Percentiles rank a stretch among this genome's conserved stretches.
Evolutionary conservation across 2,888 invertebrate species (phyloP).

Genomic region (Ormyrus nitidulus): DNA sequence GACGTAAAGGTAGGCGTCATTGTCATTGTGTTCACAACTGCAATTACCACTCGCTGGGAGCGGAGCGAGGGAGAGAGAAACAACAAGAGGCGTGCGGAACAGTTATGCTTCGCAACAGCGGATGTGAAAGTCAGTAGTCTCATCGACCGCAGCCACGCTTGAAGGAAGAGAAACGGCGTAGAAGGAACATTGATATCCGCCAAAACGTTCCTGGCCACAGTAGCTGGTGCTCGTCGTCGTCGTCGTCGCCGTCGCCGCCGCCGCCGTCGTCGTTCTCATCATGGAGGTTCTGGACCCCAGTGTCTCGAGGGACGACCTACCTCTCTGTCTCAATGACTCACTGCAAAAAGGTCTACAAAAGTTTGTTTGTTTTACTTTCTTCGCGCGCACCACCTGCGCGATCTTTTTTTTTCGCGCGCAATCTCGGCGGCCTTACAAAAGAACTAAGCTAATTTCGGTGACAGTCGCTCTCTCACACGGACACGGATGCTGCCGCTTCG

Average conservation of each 20-base stretch:
- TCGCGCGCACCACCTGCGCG: slow-evolving; percentile 6
- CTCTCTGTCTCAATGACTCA: slow-evolving; percentile 70
- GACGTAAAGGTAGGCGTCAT: too few relatives aligned
- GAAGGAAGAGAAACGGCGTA: slow-evolving; percentile 23
- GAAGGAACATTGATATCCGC: slow-evolving; percentile 8
- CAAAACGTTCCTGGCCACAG: slow-evolving; percentile 25
- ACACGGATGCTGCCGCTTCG: background rate
- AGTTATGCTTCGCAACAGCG: background rate
- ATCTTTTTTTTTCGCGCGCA: background rate
- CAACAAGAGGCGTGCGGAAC: slow-evolving; percentile 26
- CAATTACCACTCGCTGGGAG: too few relatives aligned
- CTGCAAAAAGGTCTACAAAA: slow-evolving; percentile 66
- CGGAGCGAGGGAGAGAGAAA: background rate
- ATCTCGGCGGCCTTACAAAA: slow-evolving; percentile 3
- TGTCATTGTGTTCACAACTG: too few relatives aligned
- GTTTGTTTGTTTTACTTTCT: background rate
- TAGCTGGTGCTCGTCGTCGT: background rate
- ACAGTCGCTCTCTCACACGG: background rate
- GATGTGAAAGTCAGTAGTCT: slow-evolving; percentile 33
- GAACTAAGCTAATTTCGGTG: background rate
- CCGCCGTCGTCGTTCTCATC: slow-evolving; percentile 9
- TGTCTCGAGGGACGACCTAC: slow-evolving; percentile 70
- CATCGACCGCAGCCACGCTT: slow-evolving; percentile 1
- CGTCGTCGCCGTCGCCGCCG: background rate
- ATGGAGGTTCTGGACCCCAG: slow-evolving; percentile 73